Percentiles rank a stretch among this genome's conserved stretches.
Evolutionary conservation across 2,888 invertebrate species (phyloP).

Genomic region (Nasonia oneida): DNA sequence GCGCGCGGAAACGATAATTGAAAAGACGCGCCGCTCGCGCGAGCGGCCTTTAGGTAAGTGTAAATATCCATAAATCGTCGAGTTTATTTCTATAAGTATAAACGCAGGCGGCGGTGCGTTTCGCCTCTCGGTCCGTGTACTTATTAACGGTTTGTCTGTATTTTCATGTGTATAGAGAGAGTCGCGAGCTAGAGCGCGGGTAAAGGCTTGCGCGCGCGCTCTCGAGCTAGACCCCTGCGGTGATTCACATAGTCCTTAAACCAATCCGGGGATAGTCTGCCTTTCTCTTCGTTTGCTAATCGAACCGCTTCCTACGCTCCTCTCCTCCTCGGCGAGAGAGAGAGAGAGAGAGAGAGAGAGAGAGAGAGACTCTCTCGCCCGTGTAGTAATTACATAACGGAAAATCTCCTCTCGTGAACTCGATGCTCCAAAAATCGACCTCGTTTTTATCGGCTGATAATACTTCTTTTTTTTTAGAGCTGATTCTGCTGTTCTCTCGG

Average conservation of each 20-base stretch:
- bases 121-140: constrained; percentile 24
- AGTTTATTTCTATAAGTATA: constrained; percentile 42
- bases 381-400: constrained; percentile 64
- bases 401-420: constrained; percentile 63
- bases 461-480: background rate
- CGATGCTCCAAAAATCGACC: constrained; percentile 63
- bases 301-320: constrained; percentile 78
- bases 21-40: constrained; percentile 29
- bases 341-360: too few species aligned
- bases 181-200: constrained; percentile 6
- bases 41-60: background rate
- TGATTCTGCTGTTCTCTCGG: background rate
- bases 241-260: constrained; percentile 77
- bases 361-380: constrained; percentile 1
- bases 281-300: constrained; percentile 79
- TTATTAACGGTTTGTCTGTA: constrained; percentile 61
- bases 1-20: constrained; percentile 37
- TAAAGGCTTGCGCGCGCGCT: background rate
- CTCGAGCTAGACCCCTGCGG: constrained; percentile 70
- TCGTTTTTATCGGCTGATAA: constrained; percentile 58
- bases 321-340: background rate
- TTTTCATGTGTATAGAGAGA: constrained; percentile 53
- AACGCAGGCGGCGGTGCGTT: constrained; percentile 33
- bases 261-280: constrained; percentile 76
- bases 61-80: constrained; percentile 44